These are phyloP conservation scores for Rhamnusium bicolor DNA, from an alignment of 2,888 invertebrate species.

Conservation along the genomic window DNA sequence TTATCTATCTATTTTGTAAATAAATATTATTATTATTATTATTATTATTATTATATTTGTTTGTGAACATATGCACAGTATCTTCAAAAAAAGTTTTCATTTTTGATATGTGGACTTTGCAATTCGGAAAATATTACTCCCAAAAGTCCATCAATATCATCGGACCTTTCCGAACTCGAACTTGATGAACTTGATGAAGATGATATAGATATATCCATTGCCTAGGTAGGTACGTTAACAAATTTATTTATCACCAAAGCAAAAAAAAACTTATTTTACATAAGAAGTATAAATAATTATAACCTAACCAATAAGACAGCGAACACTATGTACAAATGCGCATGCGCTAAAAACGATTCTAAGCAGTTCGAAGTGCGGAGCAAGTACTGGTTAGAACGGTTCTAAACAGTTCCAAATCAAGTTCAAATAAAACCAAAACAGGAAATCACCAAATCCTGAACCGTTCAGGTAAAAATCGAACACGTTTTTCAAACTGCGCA, in stretches of 20 bases:
- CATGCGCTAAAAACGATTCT: neutral
- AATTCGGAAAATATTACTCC: neutral
- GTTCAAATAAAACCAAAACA: constrained; percentile 4
- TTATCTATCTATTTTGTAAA: too few species aligned
- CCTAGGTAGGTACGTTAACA: neutral
- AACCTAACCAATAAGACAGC: neutral
- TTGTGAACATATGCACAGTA: too few species aligned
- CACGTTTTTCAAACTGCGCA: neutral
- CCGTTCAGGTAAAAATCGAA: neutral
- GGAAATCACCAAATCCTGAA: neutral
- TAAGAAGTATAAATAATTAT: neutral
- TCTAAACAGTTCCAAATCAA: neutral
- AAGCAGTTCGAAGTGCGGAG: neutral
- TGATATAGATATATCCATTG: neutral
- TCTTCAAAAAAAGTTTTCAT: neutral
- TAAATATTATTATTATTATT: too few species aligned
- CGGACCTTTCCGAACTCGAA: too few species aligned
- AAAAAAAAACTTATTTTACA: neutral
- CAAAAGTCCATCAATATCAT: neutral
- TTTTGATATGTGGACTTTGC: neutral
- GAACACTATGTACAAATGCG: neutral
- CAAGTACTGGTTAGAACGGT: neutral
- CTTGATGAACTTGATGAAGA: too few species aligned
- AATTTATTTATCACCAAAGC: neutral
- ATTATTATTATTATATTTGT: too few species aligned